These are phyloP conservation scores for Choristoneura fumiferana DNA, from an alignment of 1,140 invertebrate species.

Conservation along the genomic window DNA sequence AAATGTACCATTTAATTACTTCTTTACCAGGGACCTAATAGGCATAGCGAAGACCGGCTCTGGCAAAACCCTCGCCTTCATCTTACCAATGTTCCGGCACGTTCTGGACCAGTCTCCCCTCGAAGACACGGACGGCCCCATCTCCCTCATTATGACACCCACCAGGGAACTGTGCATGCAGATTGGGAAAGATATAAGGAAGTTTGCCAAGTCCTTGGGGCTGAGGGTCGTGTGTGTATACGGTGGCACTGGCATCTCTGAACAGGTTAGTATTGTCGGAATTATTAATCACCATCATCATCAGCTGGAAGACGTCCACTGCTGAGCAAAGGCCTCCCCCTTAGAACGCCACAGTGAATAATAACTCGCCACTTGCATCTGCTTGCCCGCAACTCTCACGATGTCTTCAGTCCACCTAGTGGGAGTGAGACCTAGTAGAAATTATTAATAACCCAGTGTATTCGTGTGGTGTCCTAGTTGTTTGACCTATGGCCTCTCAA, in stretches of 20 bases:
- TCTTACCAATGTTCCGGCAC: constrained; percentile 99
- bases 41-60: constrained; percentile 99
- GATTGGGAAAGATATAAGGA: constrained; percentile 97
- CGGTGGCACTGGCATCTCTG: constrained; percentile 98
- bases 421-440: too few relatives aligned
- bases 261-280: constrained; percentile 80
- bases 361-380: too few relatives aligned
- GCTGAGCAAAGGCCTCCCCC: too few relatives aligned
- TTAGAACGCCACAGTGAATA: too few relatives aligned
- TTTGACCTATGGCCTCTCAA: too few relatives aligned
- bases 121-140: constrained; percentile 97
- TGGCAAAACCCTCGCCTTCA: constrained; percentile 98
- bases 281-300: too few relatives aligned
- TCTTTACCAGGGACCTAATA: constrained; percentile 90
- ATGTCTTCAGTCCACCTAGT: too few relatives aligned
- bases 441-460: too few relatives aligned
- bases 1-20: not conserved
- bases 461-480: too few relatives aligned
- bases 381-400: too few relatives aligned
- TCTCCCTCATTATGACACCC: constrained; percentile 98
- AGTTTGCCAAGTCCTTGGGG: constrained; percentile 94
- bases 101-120: constrained; percentile 96
- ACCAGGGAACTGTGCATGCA: constrained; percentile 99
- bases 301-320: too few relatives aligned
- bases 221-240: constrained; percentile 97